phyloP scores from a whole-genome alignment of 2,888 invertebrate genomes.

The Cryptocephalus moraei region DNA sequence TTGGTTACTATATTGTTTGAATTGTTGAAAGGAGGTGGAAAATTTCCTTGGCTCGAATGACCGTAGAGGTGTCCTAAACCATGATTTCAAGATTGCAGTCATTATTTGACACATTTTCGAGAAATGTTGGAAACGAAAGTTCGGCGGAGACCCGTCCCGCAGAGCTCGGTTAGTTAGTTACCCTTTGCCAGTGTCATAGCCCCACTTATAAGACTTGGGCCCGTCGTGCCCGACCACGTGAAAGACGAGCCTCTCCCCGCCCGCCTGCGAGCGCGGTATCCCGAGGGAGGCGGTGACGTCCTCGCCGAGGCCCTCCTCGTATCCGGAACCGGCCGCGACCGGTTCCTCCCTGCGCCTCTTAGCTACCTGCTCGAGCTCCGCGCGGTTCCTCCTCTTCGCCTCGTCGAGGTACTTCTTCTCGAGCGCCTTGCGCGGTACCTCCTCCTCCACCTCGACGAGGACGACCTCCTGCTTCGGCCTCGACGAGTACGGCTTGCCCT shows the following conservation, averaged over 20 bases:
- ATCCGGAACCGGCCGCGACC: not conserved
- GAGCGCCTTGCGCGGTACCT: constrained; percentile 29
- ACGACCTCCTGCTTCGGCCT: constrained; percentile 42
- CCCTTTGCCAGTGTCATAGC: constrained; percentile 78
- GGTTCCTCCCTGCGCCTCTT: not conserved
- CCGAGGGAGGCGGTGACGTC: constrained; percentile 26
- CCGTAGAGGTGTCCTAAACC: too few species aligned
- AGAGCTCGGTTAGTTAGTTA: constrained; percentile 30
- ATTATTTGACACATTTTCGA: too few species aligned
- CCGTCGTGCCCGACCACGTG: constrained; percentile 75
- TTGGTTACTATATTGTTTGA: too few species aligned
- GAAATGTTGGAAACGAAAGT: too few species aligned
- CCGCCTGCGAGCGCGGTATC: constrained; percentile 16
- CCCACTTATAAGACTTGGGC: constrained; percentile 73
- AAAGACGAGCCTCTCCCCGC: constrained; percentile 55
- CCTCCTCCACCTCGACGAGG: constrained; percentile 34
- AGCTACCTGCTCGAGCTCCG: constrained; percentile 26
- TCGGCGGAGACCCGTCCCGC: too few species aligned
- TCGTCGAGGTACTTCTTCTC: constrained; percentile 34
- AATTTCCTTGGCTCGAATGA: too few species aligned
- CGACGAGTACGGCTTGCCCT: constrained; percentile 27
- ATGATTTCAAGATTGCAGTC: too few species aligned
- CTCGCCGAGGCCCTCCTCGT: constrained; percentile 21
- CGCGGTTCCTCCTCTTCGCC: constrained; percentile 44
- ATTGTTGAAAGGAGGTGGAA: too few species aligned